Evolutionary conservation across 2,797 vertebrate species (phyloP), one percentile per base, ranked within the genome.

Genomic region (Decapterus maruadsi): DNA sequence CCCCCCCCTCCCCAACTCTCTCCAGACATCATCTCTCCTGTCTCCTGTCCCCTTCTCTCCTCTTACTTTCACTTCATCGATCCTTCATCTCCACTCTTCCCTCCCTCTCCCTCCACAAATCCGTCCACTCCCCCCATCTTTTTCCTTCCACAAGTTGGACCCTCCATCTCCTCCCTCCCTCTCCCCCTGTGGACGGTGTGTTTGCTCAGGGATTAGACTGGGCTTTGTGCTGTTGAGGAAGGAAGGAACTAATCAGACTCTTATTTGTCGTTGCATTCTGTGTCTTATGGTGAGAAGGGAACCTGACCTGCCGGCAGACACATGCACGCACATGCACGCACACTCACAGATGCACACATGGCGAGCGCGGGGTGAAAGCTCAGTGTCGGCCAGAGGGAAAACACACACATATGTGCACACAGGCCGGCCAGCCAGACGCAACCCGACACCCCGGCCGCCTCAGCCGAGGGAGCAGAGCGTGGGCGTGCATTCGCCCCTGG

Each of bases 171-270:
- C 46, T 60, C 48, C 59, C 45, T 26, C 11, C 53, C 40, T n/a
- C 58, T 63, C 60, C 38, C 61, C 0, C 26, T 26, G 9, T 17
- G 57, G 77, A 86, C 13, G 3, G 56, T 11, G 54, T 82, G 84
- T 92, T 94, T 93, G 87, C 84, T 77, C 68, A 58, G 83, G 86
- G 88, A 90, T 93, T 87, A 90, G 72, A 64, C 48, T 4, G 19
- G 64, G 71, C 81, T 94, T 90, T 91, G 82, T 83, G 86, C 86
- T 26, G 60, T 42, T 55, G 84, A 87, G 85, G 79, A 85, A 90
- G 92, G 91, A 92, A 94, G 91, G 89, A 91, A 93, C 85, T 91
- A 90, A 92, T 93, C 90, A 91, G 80, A 82, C 77, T 90, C 82
- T 82, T 89, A 89, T 93, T 93, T 93, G 90, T 91, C 86, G 58